Base-by-base conservation (phyloP, 2,113 vertebrate genomes). In the Aviceda subcristata region DNA sequence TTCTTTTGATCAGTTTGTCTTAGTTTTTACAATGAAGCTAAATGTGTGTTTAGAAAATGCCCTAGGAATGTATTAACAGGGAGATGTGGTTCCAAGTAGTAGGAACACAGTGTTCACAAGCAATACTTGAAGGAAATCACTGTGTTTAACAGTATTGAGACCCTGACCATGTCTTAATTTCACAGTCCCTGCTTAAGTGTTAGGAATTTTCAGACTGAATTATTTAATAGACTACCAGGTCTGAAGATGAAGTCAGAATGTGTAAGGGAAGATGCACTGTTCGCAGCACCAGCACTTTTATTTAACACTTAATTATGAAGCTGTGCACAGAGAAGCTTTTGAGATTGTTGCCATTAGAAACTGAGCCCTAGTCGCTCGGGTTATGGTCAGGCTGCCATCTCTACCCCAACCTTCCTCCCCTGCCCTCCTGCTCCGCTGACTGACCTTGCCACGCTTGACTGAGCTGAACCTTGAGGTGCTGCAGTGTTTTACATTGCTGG, bases 301-400 rank as follows among this genome's bases (percentile, higher is more conserved):
- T 95, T 97, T 94, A 95, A 92, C 74, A 77, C 93, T 97, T 97
- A 96, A 97, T 97, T 97, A 98, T 12, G 51, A 95, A 95, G 82
- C 95, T 88, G 85, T 64, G 97, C 97, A 90, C 64, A 96, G 94
- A 97, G 96, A 66, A 96, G 96, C 96, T 88, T 97, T 92, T 97
- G 97, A 98, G 97, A 96, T 97, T 94, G 98, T 99, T 98, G 98
- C 98, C 96, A 96, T 98, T 98, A 98, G 98, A 98, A 98, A 98
- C 98, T 97, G 98, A 97, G 96, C 97, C 95, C 90, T 92, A 21
- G 48, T 87, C 9, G 12, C 80, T 39, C 3, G 56, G 81, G 64
- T 78, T 96, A 48, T 97, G 97, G 98, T 98, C 97, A 97, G 97
- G 95, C 97, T 97, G 95, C 96, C 90, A 77, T 74, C 67, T 62